These are phyloP conservation scores for Entomobrya multifasciata DNA, from an alignment of 2,888 invertebrate genomes.

Conservation along the genomic window DNA sequence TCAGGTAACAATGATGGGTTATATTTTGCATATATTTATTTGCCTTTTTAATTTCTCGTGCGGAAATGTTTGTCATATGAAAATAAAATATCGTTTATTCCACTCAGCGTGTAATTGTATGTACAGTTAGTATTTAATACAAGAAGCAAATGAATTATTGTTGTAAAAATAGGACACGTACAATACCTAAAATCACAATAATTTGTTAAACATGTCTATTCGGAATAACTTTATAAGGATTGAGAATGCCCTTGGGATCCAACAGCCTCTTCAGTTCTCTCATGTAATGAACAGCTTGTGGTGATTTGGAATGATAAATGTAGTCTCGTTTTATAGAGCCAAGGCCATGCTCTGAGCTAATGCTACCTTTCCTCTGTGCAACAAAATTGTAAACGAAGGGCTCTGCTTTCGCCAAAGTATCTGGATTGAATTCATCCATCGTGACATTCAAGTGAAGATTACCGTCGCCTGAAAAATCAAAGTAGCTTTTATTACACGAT, in stretches of 20 bases:
- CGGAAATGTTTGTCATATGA: no score
- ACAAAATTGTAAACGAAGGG: conserved; percentile 94
- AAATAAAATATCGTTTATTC: no score
- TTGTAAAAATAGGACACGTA: no score
- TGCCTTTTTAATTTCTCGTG: no score
- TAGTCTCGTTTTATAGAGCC: conserved; percentile 92
- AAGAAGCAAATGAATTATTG: no score
- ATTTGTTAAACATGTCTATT: conserved; percentile 6
- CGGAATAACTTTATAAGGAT: conserved; percentile 94
- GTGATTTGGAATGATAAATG: conserved; percentile 89
- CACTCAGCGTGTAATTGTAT: no score
- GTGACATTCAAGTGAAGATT: conserved; percentile 96
- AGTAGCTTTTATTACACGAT: no score
- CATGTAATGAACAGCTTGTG: conserved; percentile 90
- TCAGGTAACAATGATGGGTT: no score
- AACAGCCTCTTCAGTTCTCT: conserved; percentile 89
- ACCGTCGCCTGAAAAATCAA: no score
- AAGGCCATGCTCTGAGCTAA: conserved; percentile 97
- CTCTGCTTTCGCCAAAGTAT: conserved; percentile 85
- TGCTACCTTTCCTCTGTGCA: conserved; percentile 89
- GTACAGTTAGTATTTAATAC: no score
- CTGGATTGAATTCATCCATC: conserved; percentile 82
- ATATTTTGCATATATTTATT: no score
- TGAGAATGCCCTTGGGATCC: conserved; percentile 96
- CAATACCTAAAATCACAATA: no score